phyloP scores from a whole-genome alignment of 2,888 invertebrate genomes.

The Hypomecis punctinalis region DNA sequence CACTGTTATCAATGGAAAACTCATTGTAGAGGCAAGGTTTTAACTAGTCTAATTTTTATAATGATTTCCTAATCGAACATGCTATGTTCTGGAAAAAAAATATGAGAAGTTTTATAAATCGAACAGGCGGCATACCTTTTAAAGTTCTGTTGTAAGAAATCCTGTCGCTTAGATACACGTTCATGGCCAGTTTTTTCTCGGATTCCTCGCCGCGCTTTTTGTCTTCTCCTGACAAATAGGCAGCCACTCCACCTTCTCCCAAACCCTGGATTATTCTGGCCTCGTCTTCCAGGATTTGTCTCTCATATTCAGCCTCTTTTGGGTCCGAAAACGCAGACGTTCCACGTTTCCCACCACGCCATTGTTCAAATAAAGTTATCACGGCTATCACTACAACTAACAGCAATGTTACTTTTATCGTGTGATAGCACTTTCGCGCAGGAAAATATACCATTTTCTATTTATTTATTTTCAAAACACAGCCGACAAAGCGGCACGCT shows the following conservation, averaged over 20 bases:
- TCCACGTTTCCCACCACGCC: slow-evolving; percentile 73
- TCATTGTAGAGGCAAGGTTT: not conserved
- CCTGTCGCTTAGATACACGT: slow-evolving; percentile 94
- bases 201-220: slow-evolving; percentile 88
- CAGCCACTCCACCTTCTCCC: slow-evolving; percentile 89
- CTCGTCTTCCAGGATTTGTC: slow-evolving; percentile 86
- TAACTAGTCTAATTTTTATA: not conserved
- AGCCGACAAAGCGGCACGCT: slow-evolving; percentile 41
- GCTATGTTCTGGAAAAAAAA: not conserved
- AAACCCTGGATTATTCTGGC: slow-evolving; percentile 87
- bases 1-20: not conserved
- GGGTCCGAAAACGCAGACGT: slow-evolving; percentile 56
- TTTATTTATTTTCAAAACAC: slow-evolving; percentile 37
- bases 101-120: slow-evolving; percentile 6
- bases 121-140: slow-evolving; percentile 74
- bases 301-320: slow-evolving; percentile 69
- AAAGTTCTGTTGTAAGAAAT: slow-evolving; percentile 93
- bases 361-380: slow-evolving; percentile 70
- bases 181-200: slow-evolving; percentile 93
- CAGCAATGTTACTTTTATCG: slow-evolving; percentile 63
- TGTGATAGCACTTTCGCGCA: slow-evolving; percentile 73
- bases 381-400: slow-evolving; percentile 67
- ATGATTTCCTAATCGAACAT: not conserved
- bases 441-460: slow-evolving; percentile 70
- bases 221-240: slow-evolving; percentile 87